A percentile compares a stretch with the other conserved stretches of the same genome.
Evolutionary conservation across 64 coral and sea anemone species (phyloP).

Genomic region (Dendrophyllia cribrosa): DNA sequence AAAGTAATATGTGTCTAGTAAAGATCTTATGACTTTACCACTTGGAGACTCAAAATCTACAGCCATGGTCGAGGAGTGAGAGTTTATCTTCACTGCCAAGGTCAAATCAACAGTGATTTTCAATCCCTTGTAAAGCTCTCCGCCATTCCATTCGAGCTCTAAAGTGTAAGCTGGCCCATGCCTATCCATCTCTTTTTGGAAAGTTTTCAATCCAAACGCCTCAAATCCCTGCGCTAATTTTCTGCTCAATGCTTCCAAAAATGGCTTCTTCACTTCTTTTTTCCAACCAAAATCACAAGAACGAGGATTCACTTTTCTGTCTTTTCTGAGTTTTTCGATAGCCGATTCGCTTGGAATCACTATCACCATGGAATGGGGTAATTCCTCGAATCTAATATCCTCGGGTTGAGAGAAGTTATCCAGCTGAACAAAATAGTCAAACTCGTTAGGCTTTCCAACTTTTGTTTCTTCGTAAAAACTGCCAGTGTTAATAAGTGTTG

Average conservation of each 20-base stretch:
- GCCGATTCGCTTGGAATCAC: conserved; percentile 13
- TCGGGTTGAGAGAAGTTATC: neutral
- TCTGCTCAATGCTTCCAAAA: neutral
- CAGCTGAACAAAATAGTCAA: conserved; percentile 7
- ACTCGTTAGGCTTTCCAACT: conserved; percentile 12
- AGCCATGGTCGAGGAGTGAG: conserved; percentile 7
- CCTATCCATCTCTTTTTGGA: neutral
- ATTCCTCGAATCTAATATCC: neutral
- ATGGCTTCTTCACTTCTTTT: conserved; percentile 31
- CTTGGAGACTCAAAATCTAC: neutral
- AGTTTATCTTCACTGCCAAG: conserved; percentile 43
- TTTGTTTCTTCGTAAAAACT: conserved; percentile 47
- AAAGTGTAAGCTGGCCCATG: conserved; percentile 50
- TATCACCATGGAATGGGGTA: neutral
- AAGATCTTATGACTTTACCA: neutral
- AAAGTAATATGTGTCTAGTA: conserved; percentile 28
- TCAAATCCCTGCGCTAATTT: conserved; percentile 26
- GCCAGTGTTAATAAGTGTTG: conserved; percentile 21
- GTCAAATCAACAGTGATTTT: conserved; percentile 41
- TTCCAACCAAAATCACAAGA: conserved; percentile 36
- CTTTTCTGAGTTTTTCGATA: neutral
- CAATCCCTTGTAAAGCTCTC: conserved; percentile 21
- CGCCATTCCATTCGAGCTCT: conserved; percentile 23
- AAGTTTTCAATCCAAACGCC: conserved; percentile 32
- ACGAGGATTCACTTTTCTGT: neutral